Conservation (phyloP, 2,888 invertebrate genomes). For the Drosophila antonietae region DNA sequence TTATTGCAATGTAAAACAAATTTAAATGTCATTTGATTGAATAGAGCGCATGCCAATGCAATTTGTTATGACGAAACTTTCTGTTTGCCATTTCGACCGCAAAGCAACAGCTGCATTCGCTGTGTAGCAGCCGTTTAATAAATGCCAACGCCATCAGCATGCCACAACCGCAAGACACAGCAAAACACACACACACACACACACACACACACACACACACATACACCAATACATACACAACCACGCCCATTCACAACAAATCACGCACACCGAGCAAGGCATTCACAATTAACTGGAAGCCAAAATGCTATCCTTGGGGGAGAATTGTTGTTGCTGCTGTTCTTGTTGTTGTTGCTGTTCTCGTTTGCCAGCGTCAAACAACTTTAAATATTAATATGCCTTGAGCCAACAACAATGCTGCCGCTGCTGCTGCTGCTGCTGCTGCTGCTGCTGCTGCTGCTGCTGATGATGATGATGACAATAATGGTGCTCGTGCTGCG, state of each 20-base stretch:
- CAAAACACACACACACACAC: constrained; percentile 28
- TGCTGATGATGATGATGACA: constrained; percentile 42
- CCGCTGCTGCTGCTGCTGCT: constrained; percentile 12
- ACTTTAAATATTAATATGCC: constrained; percentile 78
- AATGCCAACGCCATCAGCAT: constrained; percentile 46
- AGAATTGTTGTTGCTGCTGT: constrained; percentile 8
- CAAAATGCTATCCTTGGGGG: constrained; percentile 73
- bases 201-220: not conserved
- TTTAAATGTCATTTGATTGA: not conserved
- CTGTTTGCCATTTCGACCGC: constrained; percentile 34
- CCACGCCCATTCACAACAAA: constrained; percentile 67
- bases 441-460: not conserved
- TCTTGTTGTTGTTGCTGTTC: constrained; percentile 1
- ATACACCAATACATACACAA: not conserved
- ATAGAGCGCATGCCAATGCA: constrained; percentile 5
- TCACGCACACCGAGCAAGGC: constrained; percentile 57
- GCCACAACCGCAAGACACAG: constrained; percentile 52
- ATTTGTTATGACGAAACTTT: constrained; percentile 20
- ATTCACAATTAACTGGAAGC: constrained; percentile 76
- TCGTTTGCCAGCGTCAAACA: constrained; percentile 51
- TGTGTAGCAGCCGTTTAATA: constrained; percentile 44
- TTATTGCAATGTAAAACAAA: constrained; percentile 1
- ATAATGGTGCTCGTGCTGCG: constrained; percentile 32
- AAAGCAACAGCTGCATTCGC: constrained; percentile 44
- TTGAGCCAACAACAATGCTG: constrained; percentile 48